These are phyloP conservation scores for Calliphora vomitoria DNA, from an alignment of 2,888 invertebrate species.

Conservation along the genomic window DNA sequence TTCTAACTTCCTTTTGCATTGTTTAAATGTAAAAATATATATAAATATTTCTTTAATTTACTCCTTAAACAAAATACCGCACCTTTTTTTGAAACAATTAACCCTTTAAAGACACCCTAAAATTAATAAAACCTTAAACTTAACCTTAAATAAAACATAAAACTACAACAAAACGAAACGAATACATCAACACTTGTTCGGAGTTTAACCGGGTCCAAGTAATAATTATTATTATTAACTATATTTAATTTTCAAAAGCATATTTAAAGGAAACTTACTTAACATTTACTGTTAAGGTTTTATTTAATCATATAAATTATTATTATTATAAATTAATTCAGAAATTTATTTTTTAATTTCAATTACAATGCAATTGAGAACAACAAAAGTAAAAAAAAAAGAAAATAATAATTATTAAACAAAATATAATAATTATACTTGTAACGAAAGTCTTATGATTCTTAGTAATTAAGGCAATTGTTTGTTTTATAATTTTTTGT, in stretches of 20 bases:
- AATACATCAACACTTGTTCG: slow-evolving; percentile 78
- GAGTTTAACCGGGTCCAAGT: slow-evolving; percentile 82
- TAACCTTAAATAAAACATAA: slow-evolving; percentile 45
- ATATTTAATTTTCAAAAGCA: slow-evolving; percentile 9
- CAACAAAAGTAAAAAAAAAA: background rate
- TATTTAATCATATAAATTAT: background rate
- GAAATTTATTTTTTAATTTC: slow-evolving; percentile 2
- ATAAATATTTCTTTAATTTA: too few relatives aligned
- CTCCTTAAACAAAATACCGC: slow-evolving; percentile 6
- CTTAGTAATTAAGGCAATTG: slow-evolving; percentile 82
- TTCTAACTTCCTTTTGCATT: slow-evolving; percentile 42
- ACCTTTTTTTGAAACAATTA: slow-evolving; percentile 18
- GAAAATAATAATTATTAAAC: slow-evolving; percentile 4
- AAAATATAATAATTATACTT: slow-evolving; percentile 79
- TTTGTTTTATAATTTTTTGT: background rate
- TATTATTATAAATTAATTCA: background rate
- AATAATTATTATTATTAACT: slow-evolving; percentile 61
- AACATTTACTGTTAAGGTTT: too few relatives aligned
- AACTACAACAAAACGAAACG: slow-evolving; percentile 55
- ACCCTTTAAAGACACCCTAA: slow-evolving; percentile 13
- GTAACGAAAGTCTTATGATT: slow-evolving; percentile 85
- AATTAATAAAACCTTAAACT: background rate
- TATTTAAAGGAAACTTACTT: background rate
- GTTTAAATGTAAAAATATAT: slow-evolving; percentile 6
- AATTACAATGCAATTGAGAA: slow-evolving; percentile 63